Evolutionary conservation across 2,113 vertebrate species (phyloP), one percentile per base, ranked within the genome.

Genomic region (Calidris pugnax): DNA sequence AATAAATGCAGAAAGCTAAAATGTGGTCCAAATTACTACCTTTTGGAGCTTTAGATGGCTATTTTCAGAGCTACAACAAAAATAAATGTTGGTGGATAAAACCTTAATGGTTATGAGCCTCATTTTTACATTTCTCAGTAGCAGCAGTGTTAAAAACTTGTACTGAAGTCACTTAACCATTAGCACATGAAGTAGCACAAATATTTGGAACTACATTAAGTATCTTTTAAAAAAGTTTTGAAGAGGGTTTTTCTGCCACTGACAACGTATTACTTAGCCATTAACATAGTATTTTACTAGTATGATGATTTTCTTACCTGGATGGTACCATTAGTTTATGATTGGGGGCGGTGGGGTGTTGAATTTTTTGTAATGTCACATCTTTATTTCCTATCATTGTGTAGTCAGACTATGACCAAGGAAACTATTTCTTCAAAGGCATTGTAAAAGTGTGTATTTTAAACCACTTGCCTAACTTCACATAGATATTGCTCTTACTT

Each of bases 371-470:
- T 51, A 6, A 7, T 6, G n/a, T 41, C 84, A 85, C 22, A 62
- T 14, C 37, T 96, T 67, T 68, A 48, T 76, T 91, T 78, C 56
- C 33, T 13, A 73, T 39, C 39, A 62, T 14, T 72, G 35, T 57
- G 10, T 10, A 53, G 82, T 41, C 15, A 6, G 51, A 84, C 23
- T 16, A 35, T 17, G 10, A 84, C 22, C 71, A 87, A 74, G 53
- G 45, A 92, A 53, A 55, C n/a, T 59, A 22, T 35, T 90, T 90
- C 83, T 95, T 88, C 67, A 92, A 93, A 95, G 82, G 56, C 50
- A 80, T 71, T 84, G 48, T 63, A 43, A 32, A 85, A 83, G 33
- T 3, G 15, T 53, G 9, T 43, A 85, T 63, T 72, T 53, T 23
- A 50, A 75, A 67, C 13, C 41, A 24, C 30, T 91, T 82, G 62